Evolutionary conservation across 2,888 invertebrate species (phyloP).

Genomic region (Panzeria rudis): DNA sequence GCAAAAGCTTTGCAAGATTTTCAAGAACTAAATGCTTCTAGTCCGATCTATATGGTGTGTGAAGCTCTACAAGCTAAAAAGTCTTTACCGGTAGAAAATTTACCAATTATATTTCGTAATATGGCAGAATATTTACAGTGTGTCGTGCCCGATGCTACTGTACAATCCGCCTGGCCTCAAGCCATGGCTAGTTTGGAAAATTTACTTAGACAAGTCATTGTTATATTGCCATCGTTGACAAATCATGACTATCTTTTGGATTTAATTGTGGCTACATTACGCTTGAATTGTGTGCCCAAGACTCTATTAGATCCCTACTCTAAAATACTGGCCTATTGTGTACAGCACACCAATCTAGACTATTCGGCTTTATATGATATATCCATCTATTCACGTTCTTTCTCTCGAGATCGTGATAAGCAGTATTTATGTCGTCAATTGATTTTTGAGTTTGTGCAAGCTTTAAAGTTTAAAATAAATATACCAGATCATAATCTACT

Average conservation of each 20-base stretch:
- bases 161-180: constrained; percentile 90
- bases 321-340: constrained; percentile 95
- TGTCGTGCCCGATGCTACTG: constrained; percentile 92
- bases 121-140: constrained; percentile 97
- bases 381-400: constrained; percentile 94
- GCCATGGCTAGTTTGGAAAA: constrained; percentile 94
- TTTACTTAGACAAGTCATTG: constrained; percentile 90
- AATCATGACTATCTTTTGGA: constrained; percentile 89
- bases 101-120: constrained; percentile 93
- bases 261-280: constrained; percentile 91
- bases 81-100: constrained; percentile 87
- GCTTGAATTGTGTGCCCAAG: constrained; percentile 89
- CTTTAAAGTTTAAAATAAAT: constrained; percentile 96
- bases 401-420: constrained; percentile 96
- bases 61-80: constrained; percentile 91
- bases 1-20: constrained; percentile 97
- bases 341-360: constrained; percentile 93
- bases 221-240: constrained; percentile 88
- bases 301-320: constrained; percentile 97
- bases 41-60: constrained; percentile 93
- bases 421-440: constrained; percentile 95
- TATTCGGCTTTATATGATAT: constrained; percentile 92
- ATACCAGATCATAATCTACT: constrained; percentile 98
- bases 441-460: constrained; percentile 97
- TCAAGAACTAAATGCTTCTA: constrained; percentile 96